These are phyloP conservation scores for Paralvinella palmiformis DNA, from an alignment of 1,140 invertebrate genomes.

Conservation along the genomic window DNA sequence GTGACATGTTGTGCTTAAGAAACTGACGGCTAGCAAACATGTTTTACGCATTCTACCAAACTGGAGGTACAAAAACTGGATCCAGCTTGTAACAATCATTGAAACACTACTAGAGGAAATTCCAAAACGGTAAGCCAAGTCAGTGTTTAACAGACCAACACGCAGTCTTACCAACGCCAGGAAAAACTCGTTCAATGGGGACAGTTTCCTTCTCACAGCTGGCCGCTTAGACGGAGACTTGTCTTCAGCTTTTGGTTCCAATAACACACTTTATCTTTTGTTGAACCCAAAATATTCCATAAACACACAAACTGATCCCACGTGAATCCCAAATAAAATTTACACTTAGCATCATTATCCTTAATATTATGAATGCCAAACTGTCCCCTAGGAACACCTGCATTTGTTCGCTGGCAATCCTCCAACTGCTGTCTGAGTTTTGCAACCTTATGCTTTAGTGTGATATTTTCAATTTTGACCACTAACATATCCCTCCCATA, in stretches of 20 bases:
- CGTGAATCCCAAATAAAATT: constrained; percentile 21
- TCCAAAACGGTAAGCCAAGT: constrained; percentile 20
- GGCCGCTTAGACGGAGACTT: constrained; percentile 3
- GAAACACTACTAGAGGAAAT: constrained; percentile 10
- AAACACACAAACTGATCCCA: constrained; percentile 4
- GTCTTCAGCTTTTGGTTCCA: constrained; percentile 9
- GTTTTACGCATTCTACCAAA: neutral
- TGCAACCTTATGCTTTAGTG: neutral
- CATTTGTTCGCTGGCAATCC: neutral
- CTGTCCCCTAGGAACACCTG: neutral
- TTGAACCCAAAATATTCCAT: constrained; percentile 10
- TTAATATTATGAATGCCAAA: neutral
- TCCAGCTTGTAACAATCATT: constrained; percentile 21
- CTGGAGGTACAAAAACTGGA: constrained; percentile 20
- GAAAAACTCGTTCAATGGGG: constrained; percentile 12
- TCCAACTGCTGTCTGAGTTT: neutral
- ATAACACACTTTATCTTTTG: constrained; percentile 5
- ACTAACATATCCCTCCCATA: no score
- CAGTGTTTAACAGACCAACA: constrained; percentile 2
- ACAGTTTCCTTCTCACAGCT: constrained; percentile 13
- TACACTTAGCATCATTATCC: constrained; percentile 13
- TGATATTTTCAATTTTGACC: constrained; percentile 4
- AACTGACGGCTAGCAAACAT: neutral
- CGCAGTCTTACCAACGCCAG: constrained; percentile 17
- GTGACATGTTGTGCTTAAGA: constrained; percentile 10